Conservation (phyloP, 2,888 invertebrate species). For the Meloe dianella region DNA sequence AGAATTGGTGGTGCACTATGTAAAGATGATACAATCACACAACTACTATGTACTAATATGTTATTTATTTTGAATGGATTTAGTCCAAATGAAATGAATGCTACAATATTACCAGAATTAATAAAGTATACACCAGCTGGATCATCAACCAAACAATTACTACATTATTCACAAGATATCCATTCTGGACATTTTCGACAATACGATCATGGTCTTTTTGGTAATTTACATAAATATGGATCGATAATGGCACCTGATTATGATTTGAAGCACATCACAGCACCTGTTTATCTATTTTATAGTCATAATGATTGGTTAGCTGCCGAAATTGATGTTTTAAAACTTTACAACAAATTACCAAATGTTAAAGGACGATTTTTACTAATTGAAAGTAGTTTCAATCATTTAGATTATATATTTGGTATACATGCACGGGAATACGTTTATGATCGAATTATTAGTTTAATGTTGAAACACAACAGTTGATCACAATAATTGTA, state of each 20-base stretch:
- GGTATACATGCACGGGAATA: conserved; percentile 58
- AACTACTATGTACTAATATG: conserved; percentile 49
- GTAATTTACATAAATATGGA: conserved; percentile 19
- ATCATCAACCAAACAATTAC: conserved; percentile 68
- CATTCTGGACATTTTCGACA: conserved; percentile 62
- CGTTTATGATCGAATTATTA: conserved; percentile 36
- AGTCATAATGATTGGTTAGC: conserved; percentile 61
- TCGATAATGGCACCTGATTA: not conserved
- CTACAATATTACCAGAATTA: conserved; percentile 43
- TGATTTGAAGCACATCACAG: conserved; percentile 52
- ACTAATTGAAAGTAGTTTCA: conserved; percentile 62
- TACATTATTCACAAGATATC: conserved; percentile 75
- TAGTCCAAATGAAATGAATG: conserved; percentile 50
- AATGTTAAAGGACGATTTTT: conserved; percentile 61
- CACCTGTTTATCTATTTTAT: conserved; percentile 58
- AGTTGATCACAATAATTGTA: conserved; percentile 14
- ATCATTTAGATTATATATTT: conserved; percentile 67
- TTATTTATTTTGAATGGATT: conserved; percentile 54
- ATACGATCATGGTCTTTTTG: conserved; percentile 62
- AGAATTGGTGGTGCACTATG: conserved; percentile 39
- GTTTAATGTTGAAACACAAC: conserved; percentile 30
- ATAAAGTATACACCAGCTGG: conserved; percentile 50
- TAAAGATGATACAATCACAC: conserved; percentile 25
- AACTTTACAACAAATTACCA: conserved; percentile 56
- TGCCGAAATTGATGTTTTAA: conserved; percentile 59